Base-by-base conservation (phyloP, 1,140 invertebrate species). In the Andricus grossulariae region DNA sequence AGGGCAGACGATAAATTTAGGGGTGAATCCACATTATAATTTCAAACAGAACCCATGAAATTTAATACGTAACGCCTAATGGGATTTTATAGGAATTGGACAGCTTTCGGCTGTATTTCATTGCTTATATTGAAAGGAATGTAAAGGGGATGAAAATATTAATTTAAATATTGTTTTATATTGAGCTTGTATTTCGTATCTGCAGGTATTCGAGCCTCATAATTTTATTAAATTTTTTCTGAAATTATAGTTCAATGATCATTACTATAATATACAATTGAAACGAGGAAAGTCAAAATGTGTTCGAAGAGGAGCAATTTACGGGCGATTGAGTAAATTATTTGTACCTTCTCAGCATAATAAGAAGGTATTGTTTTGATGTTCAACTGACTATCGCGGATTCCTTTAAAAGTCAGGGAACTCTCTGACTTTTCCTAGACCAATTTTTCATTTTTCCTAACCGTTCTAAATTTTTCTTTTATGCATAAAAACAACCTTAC, bases 1-100 rank as follows among this genome's bases (percentile, higher is more conserved):
- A 66, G 21, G 57, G 60, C 32, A 66, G n/a, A n/a, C 32, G 12
- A 66, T 66, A 66, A 66, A 66, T 45, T 66, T 4, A 13, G 32
- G 25, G 60, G 60, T 66, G 25, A 66, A 66, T 39, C 15, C 60
- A 39, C 60, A 66, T 66, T 66, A 66, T 21, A 45, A 66, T 66
- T 66, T 66, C 32, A 45, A 13, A 66, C 25, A 2, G 25, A 66
- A 66, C 60, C 60, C 60, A 39, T 66, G 60, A 66, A 66, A 66
- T 39, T 66, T 39, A 66, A 66, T 39, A 66, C 32, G 60, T 66
- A 32, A 66, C 60, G 45, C 25, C 10, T 16, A 45, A 66, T 39
- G 39, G 25, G 25, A 66, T 45, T n/a, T 39, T 66, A 66, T n/a
- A 45, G 60, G 25, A 66, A 66, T 66, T 66, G n/a, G 60, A 45